Evolutionary conservation across 1,140 invertebrate genomes (phyloP).

Genomic region (Caligus rogercresseyi): DNA sequence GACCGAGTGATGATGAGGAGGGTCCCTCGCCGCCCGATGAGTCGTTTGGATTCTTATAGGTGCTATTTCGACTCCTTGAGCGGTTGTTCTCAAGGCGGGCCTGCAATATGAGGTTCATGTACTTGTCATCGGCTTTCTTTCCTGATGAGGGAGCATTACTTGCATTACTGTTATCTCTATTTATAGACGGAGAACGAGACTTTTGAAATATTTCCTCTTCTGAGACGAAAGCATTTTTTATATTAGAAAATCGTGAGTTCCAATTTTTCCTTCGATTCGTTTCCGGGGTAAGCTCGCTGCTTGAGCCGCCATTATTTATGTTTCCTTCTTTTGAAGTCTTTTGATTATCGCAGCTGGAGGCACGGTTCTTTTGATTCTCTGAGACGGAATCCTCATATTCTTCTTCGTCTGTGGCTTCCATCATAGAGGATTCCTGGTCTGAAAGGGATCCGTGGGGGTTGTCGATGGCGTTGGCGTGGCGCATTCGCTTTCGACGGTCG

Average conservation of each 20-base stretch:
- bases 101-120: neutral
- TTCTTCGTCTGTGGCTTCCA: conserved; percentile 3
- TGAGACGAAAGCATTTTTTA: conserved; percentile 7
- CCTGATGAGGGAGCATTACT: neutral
- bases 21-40: neutral
- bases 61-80: neutral
- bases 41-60: neutral
- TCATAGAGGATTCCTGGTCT: conserved; percentile 6
- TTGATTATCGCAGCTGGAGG: neutral
- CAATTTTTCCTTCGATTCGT: conserved; percentile 1
- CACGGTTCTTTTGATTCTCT: neutral
- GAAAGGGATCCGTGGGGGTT: neutral
- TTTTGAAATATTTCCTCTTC: neutral
- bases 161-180: neutral
- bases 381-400: conserved; percentile 2
- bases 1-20: neutral
- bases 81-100: neutral
- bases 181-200: conserved; percentile 10
- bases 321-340: no score
- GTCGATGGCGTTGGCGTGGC: conserved; percentile 11
- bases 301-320: no score
- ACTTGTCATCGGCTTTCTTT: neutral
- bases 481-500: conserved; percentile 1
- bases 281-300: neutral
- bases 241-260: conserved; percentile 16